Evolutionary conservation across 2,888 invertebrate genomes (phyloP), one percentile per base, ranked within the genome.

Genomic region (Epinotia brunnichana): DNA sequence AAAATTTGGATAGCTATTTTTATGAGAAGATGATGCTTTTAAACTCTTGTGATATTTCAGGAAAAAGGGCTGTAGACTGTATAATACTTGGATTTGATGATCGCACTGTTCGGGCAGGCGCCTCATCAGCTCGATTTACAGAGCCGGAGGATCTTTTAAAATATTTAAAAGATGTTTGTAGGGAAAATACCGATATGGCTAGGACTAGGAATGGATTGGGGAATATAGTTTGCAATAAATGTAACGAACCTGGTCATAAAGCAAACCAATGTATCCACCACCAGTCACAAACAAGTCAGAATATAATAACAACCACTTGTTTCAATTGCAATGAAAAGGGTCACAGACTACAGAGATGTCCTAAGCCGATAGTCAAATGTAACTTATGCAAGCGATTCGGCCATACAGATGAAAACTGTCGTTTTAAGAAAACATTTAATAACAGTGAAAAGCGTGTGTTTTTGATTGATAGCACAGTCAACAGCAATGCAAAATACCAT

Each of bases 261-360:
- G 39, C 59, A 15, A 41, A 13, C 15, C 70, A 64, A 64, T 64
- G 70, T 13, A 39, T 29, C 48, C 2, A 11, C 11, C 39, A 39
- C 11, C 39, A 39, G 9, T 10, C 39, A 10, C 39, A 39, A 39
- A 39, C 0, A 2, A 39, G 39, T 10, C 11, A 9, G 10, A 7
- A 39, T 39, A 39, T 2, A 39, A 39, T 11, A 39, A 11, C 39
- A 10, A 11, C 39, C 1, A 15, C 17, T 17, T 70, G 70, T 64
- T 70, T 70, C 56, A 70, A 70, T n/a, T 70, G 70, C 24, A 59
- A 64, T 15, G 70, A 70, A n/a, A 64, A 57, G n/a, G 70, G 70
- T 0, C 70, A 70, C 29, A 59, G 48, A 48, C 13, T 59, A 4
- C 29, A 57, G 9, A 5, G 19, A 15, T 70, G 70, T 48, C 44